Evolutionary conservation across 2,113 vertebrate species (phyloP).

Genomic region (Spea bombifrons): DNA sequence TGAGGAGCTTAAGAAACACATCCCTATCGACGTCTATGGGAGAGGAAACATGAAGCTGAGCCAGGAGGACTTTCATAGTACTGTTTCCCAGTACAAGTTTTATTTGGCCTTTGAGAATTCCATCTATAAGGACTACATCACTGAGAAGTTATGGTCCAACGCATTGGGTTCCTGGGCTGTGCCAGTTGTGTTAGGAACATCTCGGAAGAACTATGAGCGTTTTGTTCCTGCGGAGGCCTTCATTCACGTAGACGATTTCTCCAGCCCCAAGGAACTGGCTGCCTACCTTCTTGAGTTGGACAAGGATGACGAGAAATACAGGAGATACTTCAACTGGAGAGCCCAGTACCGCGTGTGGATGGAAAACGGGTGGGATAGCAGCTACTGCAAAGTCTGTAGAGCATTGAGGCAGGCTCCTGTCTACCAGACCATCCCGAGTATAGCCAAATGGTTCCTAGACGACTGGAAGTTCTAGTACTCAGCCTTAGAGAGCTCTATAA

Average conservation of each 20-base stretch:
- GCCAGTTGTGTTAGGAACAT: slow-evolving; percentile 69
- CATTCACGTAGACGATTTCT: slow-evolving; percentile 72
- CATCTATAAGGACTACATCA: slow-evolving; percentile 66
- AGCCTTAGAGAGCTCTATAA: background rate
- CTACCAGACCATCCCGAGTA: slow-evolving; percentile 7
- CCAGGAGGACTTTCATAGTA: background rate
- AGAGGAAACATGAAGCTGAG: slow-evolving; percentile 47
- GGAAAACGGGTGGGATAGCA: too few species aligned
- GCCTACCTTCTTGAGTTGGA: slow-evolving; percentile 57
- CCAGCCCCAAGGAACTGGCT: slow-evolving; percentile 54
- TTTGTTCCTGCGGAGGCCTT: slow-evolving; percentile 68
- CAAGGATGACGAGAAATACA: slow-evolving; percentile 51
- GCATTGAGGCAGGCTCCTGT: slow-evolving; percentile 23
- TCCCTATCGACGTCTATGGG: slow-evolving; percentile 61
- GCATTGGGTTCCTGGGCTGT: slow-evolving; percentile 59
- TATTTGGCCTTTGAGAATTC: slow-evolving; percentile 82
- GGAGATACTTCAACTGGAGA: slow-evolving; percentile 65
- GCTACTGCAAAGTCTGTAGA: background rate
- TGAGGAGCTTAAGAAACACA: slow-evolving; percentile 52
- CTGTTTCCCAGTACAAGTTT: slow-evolving; percentile 50
- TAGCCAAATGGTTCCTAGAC: slow-evolving; percentile 20
- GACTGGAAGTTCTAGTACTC: slow-evolving; percentile 9
- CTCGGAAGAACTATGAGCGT: slow-evolving; percentile 60
- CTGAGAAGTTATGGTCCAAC: slow-evolving; percentile 72
- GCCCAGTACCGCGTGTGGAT: background rate